Conservation (phyloP, 2,888 invertebrate species). For the Drosophila koepferae region DNA sequence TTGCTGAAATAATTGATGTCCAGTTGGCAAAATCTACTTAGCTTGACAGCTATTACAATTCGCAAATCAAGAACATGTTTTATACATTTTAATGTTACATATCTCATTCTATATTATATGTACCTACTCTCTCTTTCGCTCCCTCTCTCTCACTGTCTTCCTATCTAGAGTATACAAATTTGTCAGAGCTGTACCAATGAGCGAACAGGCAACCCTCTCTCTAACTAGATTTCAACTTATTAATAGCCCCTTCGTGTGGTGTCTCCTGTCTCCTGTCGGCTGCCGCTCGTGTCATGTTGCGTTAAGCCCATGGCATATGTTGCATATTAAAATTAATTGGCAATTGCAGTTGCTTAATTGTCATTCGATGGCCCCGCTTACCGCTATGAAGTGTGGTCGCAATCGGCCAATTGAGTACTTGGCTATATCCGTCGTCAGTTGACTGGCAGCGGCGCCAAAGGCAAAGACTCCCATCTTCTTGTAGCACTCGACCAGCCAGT, state of each 20-base stretch:
- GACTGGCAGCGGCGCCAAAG: conserved; percentile 94
- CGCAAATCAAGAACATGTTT: background rate
- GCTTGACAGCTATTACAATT: too few relatives aligned
- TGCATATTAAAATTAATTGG: conserved; percentile 70
- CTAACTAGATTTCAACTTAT: conserved; percentile 40
- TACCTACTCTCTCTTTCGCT: background rate
- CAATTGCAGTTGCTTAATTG: conserved; percentile 29
- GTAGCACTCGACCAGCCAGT: conserved; percentile 91
- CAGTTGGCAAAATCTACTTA: too few relatives aligned
- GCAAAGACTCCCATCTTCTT: conserved; percentile 92
- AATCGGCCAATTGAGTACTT: conserved; percentile 97
- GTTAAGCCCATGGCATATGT: conserved; percentile 46
- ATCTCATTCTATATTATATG: background rate
- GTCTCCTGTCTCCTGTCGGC: conserved; percentile 18
- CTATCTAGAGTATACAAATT: conserved; percentile 8
- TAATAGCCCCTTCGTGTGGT: conserved; percentile 49
- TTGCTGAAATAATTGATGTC: too few relatives aligned
- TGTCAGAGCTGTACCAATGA: conserved; percentile 10
- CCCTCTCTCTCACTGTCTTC: too few relatives aligned
- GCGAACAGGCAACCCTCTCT: background rate
- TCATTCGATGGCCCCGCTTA: conserved; percentile 82
- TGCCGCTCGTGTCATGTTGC: conserved; percentile 1
- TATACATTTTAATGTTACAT: background rate
- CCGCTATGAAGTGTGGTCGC: conserved; percentile 96
- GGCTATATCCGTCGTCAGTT: conserved; percentile 95